A percentile compares a stretch with the other conserved stretches of the same genome.
Conservation (phyloP, 2,888 invertebrate genomes). For the Hypselothyrea guttata region DNA sequence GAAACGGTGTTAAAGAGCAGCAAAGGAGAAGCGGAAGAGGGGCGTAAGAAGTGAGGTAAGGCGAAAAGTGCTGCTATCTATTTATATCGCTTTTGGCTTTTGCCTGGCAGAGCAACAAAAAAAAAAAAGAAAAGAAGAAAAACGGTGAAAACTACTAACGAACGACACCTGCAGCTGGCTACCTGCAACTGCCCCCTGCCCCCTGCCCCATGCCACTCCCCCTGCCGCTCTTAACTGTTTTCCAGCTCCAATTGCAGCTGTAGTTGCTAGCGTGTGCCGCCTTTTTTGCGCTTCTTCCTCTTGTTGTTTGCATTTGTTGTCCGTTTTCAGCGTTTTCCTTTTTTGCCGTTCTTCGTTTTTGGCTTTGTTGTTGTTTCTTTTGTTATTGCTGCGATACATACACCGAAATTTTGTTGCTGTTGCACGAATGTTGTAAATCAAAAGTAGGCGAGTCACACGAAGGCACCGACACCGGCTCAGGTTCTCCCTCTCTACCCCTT, state of each 20-base stretch:
- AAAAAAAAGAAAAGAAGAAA: no score
- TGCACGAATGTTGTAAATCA: constrained; percentile 76
- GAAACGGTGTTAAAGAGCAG: constrained; percentile 9
- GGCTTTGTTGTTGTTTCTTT: constrained; percentile 5
- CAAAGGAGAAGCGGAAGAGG: background rate
- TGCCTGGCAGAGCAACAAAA: constrained; percentile 51
- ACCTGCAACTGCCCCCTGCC: constrained; percentile 8
- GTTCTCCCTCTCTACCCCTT: no score
- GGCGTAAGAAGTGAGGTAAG: constrained; percentile 18
- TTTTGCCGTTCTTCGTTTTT: no score
- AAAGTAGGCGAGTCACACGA: constrained; percentile 78
- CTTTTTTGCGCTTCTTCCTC: constrained; percentile 21
- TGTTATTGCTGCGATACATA: constrained; percentile 53
- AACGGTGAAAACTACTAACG: constrained; percentile 74
- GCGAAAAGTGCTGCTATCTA: constrained; percentile 73
- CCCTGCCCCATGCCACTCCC: constrained; percentile 9
- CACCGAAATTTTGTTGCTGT: constrained; percentile 57
- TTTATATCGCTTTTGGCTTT: constrained; percentile 76
- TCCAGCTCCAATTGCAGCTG: constrained; percentile 10
- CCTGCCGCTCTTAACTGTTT: constrained; percentile 6
- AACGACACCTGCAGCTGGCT: constrained; percentile 67
- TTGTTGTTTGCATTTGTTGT: constrained; percentile 64
- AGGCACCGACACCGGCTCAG: constrained; percentile 39
- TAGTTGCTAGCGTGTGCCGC: constrained; percentile 46
- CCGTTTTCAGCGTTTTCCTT: constrained; percentile 40